Percentiles rank a stretch among this genome's conserved stretches.
phyloP scores from a whole-genome alignment of 2,888 invertebrate genomes.

The Microplitis deprimator region DNA sequence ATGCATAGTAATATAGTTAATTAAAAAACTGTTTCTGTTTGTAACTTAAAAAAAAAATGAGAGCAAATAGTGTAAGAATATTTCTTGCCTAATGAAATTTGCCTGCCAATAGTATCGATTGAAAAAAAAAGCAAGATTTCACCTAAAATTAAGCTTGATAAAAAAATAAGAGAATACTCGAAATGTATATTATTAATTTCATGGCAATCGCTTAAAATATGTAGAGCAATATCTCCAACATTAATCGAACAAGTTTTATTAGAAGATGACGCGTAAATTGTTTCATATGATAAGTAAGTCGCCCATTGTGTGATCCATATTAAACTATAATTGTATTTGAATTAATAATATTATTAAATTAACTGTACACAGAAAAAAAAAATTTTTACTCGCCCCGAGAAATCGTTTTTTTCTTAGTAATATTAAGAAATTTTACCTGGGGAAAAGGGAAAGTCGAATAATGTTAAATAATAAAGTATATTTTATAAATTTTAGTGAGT shows the following conservation, averaged over 20 bases:
- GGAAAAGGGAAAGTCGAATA: constrained; percentile 53
- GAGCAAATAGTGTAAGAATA: background rate
- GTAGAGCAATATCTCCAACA: constrained; percentile 47
- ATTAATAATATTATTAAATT: background rate
- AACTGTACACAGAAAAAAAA: constrained; percentile 5
- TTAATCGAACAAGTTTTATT: constrained; percentile 48
- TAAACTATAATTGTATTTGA: constrained; percentile 49
- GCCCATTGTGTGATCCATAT: constrained; percentile 58
- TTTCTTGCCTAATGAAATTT: constrained; percentile 51
- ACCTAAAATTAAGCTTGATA: constrained; percentile 56
- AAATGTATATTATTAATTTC: constrained; percentile 51
- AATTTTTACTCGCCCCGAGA: too few relatives aligned
- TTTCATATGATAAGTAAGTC: constrained; percentile 35
- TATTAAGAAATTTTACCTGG: constrained; percentile 52
- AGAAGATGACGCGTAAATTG: background rate
- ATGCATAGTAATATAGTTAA: background rate
- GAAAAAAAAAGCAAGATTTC: constrained; percentile 54
- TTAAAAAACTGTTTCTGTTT: background rate
- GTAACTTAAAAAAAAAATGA: background rate
- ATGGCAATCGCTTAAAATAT: constrained; percentile 54
- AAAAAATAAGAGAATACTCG: constrained; percentile 50
- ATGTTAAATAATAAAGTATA: constrained; percentile 48
- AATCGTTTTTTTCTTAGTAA: background rate
- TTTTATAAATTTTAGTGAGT: constrained; percentile 43
- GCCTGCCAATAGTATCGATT: constrained; percentile 55